These are phyloP conservation scores for Parauchenoglanis ngamensis DNA, from an alignment of 2,797 vertebrate species.

Conservation along the genomic window DNA sequence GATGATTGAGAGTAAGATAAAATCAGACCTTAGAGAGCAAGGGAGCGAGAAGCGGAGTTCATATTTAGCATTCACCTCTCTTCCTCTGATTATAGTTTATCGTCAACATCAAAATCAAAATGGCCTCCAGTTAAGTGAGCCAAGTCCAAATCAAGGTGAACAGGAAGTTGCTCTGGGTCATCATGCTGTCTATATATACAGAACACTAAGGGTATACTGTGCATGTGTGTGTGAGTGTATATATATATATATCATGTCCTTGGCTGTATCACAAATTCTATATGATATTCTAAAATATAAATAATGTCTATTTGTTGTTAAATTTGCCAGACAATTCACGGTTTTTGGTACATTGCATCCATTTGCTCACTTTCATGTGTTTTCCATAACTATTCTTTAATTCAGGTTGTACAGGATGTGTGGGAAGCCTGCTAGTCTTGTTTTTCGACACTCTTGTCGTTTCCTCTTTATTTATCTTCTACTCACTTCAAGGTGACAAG, in stretches of 20 bases:
- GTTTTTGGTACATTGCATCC: neutral
- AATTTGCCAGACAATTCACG: neutral
- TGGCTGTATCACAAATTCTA: too few species aligned
- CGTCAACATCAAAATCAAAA: slow-evolving; percentile 40
- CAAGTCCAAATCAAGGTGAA: slow-evolving; percentile 19
- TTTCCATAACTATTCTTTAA: neutral
- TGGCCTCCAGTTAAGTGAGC: slow-evolving; percentile 25
- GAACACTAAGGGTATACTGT: neutral
- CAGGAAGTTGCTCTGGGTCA: neutral
- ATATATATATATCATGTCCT: too few species aligned
- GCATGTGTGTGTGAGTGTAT: neutral
- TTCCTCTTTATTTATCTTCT: slow-evolving; percentile 11
- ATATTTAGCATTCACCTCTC: slow-evolving; percentile 53
- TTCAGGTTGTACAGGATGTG: neutral
- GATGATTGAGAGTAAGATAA: slow-evolving; percentile 54
- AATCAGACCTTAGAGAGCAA: slow-evolving; percentile 45
- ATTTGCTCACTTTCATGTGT: neutral
- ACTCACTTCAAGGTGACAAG: slow-evolving; percentile 9
- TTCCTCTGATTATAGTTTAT: slow-evolving; percentile 45
- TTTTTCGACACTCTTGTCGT: slow-evolving; percentile 1
- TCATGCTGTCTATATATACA: neutral
- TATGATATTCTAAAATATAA: too few species aligned
- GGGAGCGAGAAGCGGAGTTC: slow-evolving; percentile 27
- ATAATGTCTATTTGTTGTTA: too few species aligned
- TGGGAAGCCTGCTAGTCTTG: neutral